phyloP scores from a whole-genome alignment of 2,113 vertebrate genomes.

The Callopanchax toddi region DNA sequence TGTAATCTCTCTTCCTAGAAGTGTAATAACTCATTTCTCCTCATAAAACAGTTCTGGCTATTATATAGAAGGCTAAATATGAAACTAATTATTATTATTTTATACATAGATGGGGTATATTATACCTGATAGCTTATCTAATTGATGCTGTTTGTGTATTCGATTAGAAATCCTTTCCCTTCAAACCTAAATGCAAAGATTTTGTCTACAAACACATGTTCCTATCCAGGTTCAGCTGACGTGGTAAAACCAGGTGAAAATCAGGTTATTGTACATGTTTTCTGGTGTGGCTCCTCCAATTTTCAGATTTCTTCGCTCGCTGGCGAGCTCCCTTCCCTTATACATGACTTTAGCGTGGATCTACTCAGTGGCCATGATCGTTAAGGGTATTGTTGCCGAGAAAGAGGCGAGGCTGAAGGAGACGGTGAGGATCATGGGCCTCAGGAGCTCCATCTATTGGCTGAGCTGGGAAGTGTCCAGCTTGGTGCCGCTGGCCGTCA shows the following conservation, averaged over 20 bases:
- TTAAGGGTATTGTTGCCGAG: slow-evolving; percentile 92
- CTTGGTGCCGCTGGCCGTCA: slow-evolving; percentile 86
- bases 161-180: too few species aligned
- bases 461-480: slow-evolving; percentile 94
- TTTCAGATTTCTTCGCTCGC: slow-evolving; percentile 88
- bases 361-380: slow-evolving; percentile 92
- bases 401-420: slow-evolving; percentile 96
- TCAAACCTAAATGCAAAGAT: too few species aligned
- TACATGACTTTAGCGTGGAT: slow-evolving; percentile 98
- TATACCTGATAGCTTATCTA: too few species aligned
- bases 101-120: too few species aligned
- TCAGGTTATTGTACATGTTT: slow-evolving; percentile 2
- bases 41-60: not conserved
- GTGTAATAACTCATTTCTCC: not conserved
- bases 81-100: not conserved
- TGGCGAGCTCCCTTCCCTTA: slow-evolving; percentile 89
- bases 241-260: not conserved
- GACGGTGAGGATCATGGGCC: slow-evolving; percentile 94
- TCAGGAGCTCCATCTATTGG: slow-evolving; percentile 89
- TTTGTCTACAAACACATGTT: not conserved
- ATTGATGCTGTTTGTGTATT: too few species aligned
- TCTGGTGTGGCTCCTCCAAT: slow-evolving; percentile 26
- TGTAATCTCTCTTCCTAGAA: slow-evolving; percentile 1
- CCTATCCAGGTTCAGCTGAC: not conserved
- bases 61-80: not conserved